Base-by-base conservation (phyloP, 2,888 invertebrate genomes). In the Drosophila mulleri region DNA sequence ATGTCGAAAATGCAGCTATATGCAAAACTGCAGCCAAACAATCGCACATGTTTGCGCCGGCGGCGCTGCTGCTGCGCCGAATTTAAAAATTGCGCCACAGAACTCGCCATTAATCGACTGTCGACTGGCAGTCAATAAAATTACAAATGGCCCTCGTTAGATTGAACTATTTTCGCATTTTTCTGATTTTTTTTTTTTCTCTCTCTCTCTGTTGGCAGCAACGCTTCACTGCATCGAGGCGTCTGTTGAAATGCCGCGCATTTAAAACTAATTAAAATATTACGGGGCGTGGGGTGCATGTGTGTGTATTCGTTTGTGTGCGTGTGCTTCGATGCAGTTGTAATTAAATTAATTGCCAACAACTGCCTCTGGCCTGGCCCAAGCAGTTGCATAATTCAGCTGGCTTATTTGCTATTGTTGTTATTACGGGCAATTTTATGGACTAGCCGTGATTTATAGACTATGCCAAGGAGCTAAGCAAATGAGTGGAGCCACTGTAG, bases 141-240 rank as follows among this genome's bases (percentile, higher is more conserved):
- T 77, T 83, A 78, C 82, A 89, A 87, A 87, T 88, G 74, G 68
- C 71, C 67, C 89, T 87, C 75, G 89, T 87, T 86, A 87, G 75
- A 73, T 75, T 82, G 74, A 65, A 75, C 80, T 78, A 68, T 78
- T 79, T 78, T 66, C 65, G 54, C 72, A 81, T 80, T 66, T 77
- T 80, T 41, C 6, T 1, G 2, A 12, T 67, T 77, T 80, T 41
- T n/a, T 4, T 45, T 45, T 3, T 23, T 18, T 4, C n/a, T 26
- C 16, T 8, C 7, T 32, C 11, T 32, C 32, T 32, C n/a, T 67
- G 23, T 39, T 50, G 37, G 41, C n/a, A 16, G 76, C 68, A 68
- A 72, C 67, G 75, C 77, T 84, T 82, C 78, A 72, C 57, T 71
- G 69, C 48, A 32, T 60, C 50, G 62, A 54, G 41, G 54, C 56